Conservation (phyloP, 1,140 invertebrate species). For the Heliothis virescens region DNA sequence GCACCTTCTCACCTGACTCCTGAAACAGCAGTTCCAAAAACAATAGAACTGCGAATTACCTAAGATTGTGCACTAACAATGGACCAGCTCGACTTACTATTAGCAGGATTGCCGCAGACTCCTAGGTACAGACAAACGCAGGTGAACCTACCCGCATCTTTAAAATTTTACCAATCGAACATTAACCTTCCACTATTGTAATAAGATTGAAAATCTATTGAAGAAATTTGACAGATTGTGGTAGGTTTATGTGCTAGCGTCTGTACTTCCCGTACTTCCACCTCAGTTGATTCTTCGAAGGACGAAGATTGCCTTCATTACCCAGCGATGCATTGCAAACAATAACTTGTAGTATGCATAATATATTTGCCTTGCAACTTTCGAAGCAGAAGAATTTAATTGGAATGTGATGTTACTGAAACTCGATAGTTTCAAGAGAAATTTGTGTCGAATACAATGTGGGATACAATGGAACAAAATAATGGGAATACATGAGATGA, state of each 20-base stretch:
- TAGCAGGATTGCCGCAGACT: constrained; percentile 7
- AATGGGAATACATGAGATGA: background rate
- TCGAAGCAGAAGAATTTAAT: background rate
- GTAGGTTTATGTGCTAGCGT: too few species aligned
- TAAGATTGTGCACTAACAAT: background rate
- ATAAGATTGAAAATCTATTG: too few species aligned
- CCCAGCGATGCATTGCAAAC: background rate
- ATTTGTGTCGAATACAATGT: background rate
- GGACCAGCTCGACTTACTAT: background rate
- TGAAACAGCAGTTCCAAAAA: background rate
- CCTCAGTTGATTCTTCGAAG: background rate
- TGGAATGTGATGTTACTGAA: background rate
- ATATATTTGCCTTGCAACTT: background rate
- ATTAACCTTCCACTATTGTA: too few species aligned
- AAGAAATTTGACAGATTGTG: too few species aligned
- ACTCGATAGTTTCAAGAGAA: background rate
- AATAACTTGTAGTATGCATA: background rate
- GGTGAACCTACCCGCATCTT: too few species aligned
- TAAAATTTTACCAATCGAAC: too few species aligned
- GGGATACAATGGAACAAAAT: too few species aligned
- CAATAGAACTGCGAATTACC: constrained; percentile 7
- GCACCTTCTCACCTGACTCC: background rate
- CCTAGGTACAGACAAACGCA: too few species aligned
- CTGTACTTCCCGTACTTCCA: background rate
- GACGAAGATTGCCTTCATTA: constrained; percentile 15